Evolutionary conservation across 2,113 vertebrate genomes (phyloP).

Genomic region (Cephalopterus ornatus): DNA sequence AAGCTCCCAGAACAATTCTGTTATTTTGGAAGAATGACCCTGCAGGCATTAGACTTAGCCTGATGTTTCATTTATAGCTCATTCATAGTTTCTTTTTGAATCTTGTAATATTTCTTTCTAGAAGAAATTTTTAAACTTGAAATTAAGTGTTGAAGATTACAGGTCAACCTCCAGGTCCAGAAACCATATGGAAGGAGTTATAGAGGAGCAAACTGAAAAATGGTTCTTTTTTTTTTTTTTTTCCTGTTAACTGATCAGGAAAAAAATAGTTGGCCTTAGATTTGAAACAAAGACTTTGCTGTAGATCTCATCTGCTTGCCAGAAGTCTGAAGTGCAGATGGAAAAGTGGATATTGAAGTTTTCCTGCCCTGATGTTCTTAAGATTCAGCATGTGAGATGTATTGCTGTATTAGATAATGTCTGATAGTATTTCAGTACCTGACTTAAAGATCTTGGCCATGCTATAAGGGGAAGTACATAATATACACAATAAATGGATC

Average conservation of each 20-base stretch:
- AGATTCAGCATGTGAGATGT: neutral
- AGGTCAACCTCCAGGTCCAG: neutral
- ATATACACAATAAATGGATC: neutral
- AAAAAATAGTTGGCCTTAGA: constrained; percentile 28
- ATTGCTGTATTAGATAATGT: neutral
- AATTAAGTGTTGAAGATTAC: constrained; percentile 42
- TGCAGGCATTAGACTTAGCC: constrained; percentile 12
- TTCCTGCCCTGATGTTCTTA: constrained; percentile 18
- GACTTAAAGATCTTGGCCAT: neutral
- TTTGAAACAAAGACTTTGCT: constrained; percentile 17
- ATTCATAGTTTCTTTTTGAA: neutral
- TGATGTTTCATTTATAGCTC: constrained; percentile 23
- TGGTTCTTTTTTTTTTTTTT: neutral
- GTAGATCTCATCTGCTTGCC: constrained; percentile 44
- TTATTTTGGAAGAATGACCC: constrained; percentile 15
- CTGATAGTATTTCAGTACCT: neutral
- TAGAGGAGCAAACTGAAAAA: constrained; percentile 6
- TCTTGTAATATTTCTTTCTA: constrained; percentile 28
- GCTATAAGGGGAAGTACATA: neutral
- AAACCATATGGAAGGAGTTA: constrained; percentile 6
- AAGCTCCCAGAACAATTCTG: neutral
- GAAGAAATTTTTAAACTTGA: constrained; percentile 37
- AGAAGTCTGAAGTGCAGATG: constrained; percentile 45
- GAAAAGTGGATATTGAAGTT: constrained; percentile 49
- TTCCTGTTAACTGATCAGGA: neutral